Evolutionary conservation across 2,888 invertebrate genomes (phyloP).

Genomic region (Halictus quadricinctus): DNA sequence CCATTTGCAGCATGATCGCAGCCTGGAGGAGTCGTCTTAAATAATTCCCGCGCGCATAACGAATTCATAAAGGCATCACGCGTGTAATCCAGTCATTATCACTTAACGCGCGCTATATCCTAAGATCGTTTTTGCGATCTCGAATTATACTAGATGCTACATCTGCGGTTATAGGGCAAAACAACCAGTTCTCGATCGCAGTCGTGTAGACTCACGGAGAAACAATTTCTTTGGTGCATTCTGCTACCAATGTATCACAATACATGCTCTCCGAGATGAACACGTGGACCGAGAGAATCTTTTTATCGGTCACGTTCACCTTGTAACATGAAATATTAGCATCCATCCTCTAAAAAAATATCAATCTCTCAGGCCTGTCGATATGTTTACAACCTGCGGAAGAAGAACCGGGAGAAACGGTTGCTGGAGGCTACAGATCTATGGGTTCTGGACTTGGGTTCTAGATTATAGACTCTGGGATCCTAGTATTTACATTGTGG

Average conservation of each 20-base stretch:
- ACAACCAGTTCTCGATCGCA: not conserved
- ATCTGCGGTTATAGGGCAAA: conserved; percentile 10
- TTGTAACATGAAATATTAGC: not conserved
- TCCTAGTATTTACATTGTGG: not conserved
- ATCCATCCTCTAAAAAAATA: not conserved
- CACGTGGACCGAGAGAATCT: not conserved
- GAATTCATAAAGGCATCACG: not conserved
- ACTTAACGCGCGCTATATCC: not conserved
- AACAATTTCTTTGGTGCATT: not conserved
- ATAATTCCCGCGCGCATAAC: not conserved
- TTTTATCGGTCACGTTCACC: not conserved
- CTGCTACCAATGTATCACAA: not conserved
- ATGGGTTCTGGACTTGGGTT: not conserved
- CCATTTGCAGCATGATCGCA: not conserved
- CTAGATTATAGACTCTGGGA: not conserved
- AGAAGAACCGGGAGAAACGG: not conserved
- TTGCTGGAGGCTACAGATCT: not conserved
- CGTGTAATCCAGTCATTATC: not conserved
- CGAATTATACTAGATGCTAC: not conserved
- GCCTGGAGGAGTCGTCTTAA: not conserved
- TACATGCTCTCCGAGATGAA: not conserved
- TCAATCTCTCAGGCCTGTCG: not conserved
- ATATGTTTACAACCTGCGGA: not conserved
- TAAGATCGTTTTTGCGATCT: not conserved
- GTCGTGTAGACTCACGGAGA: not conserved